Percentiles rank a stretch among this genome's conserved stretches.
phyloP scores from a whole-genome alignment of 1,140 invertebrate genomes.

The Drosophila guanche region DNA sequence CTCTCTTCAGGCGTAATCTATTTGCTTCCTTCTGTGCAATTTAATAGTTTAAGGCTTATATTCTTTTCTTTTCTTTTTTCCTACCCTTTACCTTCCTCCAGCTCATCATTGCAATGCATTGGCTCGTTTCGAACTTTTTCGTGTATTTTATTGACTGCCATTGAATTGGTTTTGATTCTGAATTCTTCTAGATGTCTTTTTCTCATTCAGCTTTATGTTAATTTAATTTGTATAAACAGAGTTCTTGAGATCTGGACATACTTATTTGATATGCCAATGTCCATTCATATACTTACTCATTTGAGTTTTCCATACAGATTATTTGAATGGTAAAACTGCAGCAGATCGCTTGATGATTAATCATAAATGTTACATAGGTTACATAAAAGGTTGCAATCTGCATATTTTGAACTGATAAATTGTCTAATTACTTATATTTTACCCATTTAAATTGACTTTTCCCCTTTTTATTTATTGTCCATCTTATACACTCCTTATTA shows the following conservation, averaged over 20 bases:
- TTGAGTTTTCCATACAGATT: too few species aligned
- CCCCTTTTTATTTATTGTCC: too few species aligned
- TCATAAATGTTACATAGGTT: too few species aligned
- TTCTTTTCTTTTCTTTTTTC: neutral
- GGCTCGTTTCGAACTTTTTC: constrained; percentile 42
- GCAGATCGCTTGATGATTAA: too few species aligned
- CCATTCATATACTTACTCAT: constrained; percentile 10
- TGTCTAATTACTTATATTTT: too few species aligned
- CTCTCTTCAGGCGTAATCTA: neutral
- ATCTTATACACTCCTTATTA: too few species aligned
- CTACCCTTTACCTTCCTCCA: constrained; percentile 28
- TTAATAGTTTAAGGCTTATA: constrained; percentile 72
- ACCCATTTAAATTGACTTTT: too few species aligned
- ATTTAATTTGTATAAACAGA: constrained; percentile 64
- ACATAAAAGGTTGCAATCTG: too few species aligned
- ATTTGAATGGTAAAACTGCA: too few species aligned
- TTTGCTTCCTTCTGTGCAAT: constrained; percentile 57
- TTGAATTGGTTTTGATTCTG: constrained; percentile 3
- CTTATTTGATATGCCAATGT: constrained; percentile 20
- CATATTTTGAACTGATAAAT: too few species aligned
- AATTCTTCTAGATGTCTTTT: neutral
- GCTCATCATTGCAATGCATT: neutral
- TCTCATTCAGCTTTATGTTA: constrained; percentile 19
- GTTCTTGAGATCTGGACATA: constrained; percentile 8
- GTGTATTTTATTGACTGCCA: constrained; percentile 29